Evolutionary conservation across 2,888 invertebrate species (phyloP), one percentile per base, ranked within the genome.

Genomic region (Horisme vitalbata): DNA sequence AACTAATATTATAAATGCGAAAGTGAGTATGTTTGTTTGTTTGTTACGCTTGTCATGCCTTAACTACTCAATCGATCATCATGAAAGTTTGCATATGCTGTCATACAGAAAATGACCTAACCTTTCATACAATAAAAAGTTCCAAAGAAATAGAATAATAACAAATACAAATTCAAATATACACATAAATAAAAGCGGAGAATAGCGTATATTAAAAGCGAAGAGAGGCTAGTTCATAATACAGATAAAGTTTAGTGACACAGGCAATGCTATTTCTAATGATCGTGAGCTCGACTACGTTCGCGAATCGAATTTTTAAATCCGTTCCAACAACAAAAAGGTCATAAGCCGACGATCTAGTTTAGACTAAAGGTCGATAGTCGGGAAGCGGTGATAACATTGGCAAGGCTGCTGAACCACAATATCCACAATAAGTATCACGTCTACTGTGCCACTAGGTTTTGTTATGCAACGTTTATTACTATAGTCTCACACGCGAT

Each of bases 321-420:
- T 77, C 68, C 71, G 59, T 67, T 70, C 70, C 71, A 79, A 81
- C 82, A 84, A 83, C 83, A 84, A 79, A 86, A 87, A 85, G 87
- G 86, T 86, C 82, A 85, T 75, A 83, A 76, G 86, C 78, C 85
- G 83, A 72, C 75, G 84, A 82, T 86, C 87, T 70, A 88, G 80
- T 86, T 86, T 81, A 75, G 66, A 23, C 79, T 74, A 48, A 48
- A 48, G 48, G 48, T 43, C 48, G 24, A 24, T 20, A 35, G 39
- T 14, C 84, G 83, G 85, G 85, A 85, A 85, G 77, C 71, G 68
- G 41, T 73, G 84, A 82, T 83, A 84, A 77, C 79, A 74, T 63
- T 74, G 71, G 76, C 84, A 83, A 83, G 80, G 83, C 81, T 81
- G 73, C 59, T 43, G 68, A 74, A 33, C 30, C 37, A 20, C 12